These are phyloP conservation scores for Keiferia lycopersicella DNA, from an alignment of 2,888 invertebrate genomes.

Conservation along the genomic window DNA sequence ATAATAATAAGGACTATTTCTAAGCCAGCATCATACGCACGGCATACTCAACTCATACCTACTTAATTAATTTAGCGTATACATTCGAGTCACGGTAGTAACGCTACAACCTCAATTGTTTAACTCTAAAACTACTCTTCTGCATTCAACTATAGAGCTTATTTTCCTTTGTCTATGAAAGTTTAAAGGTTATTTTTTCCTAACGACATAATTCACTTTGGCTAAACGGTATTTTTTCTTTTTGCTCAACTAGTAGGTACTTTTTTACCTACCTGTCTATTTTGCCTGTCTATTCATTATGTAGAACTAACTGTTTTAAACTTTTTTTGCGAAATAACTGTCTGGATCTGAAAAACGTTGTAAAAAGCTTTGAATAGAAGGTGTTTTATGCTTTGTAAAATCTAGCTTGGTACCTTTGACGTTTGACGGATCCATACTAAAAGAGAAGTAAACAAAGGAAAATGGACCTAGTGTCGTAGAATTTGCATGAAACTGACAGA, in stretches of 20 bases:
- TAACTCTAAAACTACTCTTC: not conserved
- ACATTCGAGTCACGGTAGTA: not conserved
- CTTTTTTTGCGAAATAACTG: not conserved
- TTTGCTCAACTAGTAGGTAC: not conserved
- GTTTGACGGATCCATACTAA: no score
- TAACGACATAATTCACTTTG: not conserved
- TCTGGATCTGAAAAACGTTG: not conserved
- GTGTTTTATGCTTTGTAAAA: no score
- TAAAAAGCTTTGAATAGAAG: not conserved
- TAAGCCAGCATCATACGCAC: no score
- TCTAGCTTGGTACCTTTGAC: no score
- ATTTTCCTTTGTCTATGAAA: not conserved
- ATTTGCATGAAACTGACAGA: no score
- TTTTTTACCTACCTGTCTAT: not conserved
- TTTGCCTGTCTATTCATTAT: not conserved
- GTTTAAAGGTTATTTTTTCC: not conserved
- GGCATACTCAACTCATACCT: no score
- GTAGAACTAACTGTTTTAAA: not conserved
- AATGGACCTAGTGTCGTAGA: no score
- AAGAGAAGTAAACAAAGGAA: no score
- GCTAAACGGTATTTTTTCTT: conserved; percentile 1
- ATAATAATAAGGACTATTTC: no score
- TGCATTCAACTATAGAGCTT: not conserved
- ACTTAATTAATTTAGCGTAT: no score
- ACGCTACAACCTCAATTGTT: not conserved